Evolutionary conservation across 2,797 vertebrate genomes (phyloP).

Genomic region (Pseudochromis fuscus): DNA sequence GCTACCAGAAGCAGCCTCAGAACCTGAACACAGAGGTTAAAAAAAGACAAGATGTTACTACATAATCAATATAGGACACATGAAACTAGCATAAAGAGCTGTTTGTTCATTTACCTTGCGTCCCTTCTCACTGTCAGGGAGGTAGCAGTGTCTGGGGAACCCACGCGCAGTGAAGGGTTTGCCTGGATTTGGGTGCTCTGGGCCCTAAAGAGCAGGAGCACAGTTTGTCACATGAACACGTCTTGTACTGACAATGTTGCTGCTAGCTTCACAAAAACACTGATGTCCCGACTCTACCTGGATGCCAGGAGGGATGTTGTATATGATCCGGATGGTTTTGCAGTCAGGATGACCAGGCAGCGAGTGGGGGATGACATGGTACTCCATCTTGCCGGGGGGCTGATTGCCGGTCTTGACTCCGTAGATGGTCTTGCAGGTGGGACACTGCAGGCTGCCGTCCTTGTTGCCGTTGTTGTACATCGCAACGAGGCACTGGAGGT

Average conservation of each 20-base stretch:
- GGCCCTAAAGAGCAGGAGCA: conserved; percentile 82
- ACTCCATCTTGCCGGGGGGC: conserved; percentile 98
- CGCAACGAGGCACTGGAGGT: conserved; percentile 95
- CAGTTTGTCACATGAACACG: not conserved
- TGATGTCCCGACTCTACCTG: conserved; percentile 83
- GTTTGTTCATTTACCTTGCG: conserved; percentile 86
- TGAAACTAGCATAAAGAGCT: not conserved
- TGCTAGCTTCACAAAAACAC: not conserved
- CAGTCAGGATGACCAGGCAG: conserved; percentile 95
- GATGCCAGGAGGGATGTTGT: conserved; percentile 96
- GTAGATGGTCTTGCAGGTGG: conserved; percentile 97
- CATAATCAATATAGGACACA: not conserved
- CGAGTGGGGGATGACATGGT: conserved; percentile 95
- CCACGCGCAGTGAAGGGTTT: conserved; percentile 95
- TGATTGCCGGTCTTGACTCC: conserved; percentile 97
- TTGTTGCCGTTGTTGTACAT: conserved; percentile 99
- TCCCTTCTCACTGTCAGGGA: conserved; percentile 95
- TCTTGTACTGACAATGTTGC: not conserved
- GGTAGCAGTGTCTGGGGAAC: conserved; percentile 97
- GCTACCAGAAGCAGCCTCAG: conserved; percentile 93
- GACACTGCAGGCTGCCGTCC: conserved; percentile 97
- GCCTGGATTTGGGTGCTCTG: conserved; percentile 94
- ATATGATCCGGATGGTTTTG: conserved; percentile 97
- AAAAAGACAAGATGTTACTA: not conserved
- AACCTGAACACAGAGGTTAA: conserved; percentile 79